Percentiles rank a stretch among this genome's conserved stretches.
These are phyloP conservation scores for Erythrocercus mccallii DNA, from an alignment of 2,113 vertebrate species.

Conservation along the genomic window DNA sequence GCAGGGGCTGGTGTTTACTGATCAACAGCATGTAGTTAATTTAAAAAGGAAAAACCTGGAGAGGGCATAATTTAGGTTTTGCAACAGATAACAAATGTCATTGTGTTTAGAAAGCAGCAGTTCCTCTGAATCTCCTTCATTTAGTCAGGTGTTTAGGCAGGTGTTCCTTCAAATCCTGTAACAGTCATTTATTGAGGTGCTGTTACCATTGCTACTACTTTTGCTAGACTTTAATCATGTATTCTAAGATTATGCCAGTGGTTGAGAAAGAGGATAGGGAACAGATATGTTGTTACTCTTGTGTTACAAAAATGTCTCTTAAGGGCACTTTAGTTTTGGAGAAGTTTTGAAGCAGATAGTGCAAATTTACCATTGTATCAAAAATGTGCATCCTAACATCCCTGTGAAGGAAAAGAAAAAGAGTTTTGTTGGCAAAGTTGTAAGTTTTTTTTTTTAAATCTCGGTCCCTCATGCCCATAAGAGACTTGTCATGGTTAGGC, in stretches of 20 bases:
- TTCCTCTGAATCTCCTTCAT: neutral
- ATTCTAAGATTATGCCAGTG: neutral
- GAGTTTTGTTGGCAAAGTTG: neutral
- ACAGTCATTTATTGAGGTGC: neutral
- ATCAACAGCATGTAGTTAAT: constrained; percentile 23
- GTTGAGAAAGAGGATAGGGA: neutral
- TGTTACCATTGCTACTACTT: neutral
- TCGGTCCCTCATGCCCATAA: neutral
- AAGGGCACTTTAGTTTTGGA: neutral
- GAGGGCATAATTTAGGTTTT: constrained; percentile 1
- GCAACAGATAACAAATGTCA: neutral
- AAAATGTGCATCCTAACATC: neutral
- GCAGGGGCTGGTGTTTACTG: neutral
- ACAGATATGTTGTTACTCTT: neutral
- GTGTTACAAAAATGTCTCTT: neutral
- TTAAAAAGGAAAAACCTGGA: neutral
- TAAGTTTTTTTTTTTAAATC: neutral
- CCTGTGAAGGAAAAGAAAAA: neutral
- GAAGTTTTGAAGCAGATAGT: neutral
- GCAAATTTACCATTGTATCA: neutral
- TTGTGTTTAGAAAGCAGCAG: neutral
- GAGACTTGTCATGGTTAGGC: neutral
- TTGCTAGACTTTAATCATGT: neutral
- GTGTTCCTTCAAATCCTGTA: neutral
- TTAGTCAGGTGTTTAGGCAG: neutral